These are phyloP conservation scores for Deroplatys truncata DNA, from an alignment of 2,888 invertebrate species.

Conservation along the genomic window DNA sequence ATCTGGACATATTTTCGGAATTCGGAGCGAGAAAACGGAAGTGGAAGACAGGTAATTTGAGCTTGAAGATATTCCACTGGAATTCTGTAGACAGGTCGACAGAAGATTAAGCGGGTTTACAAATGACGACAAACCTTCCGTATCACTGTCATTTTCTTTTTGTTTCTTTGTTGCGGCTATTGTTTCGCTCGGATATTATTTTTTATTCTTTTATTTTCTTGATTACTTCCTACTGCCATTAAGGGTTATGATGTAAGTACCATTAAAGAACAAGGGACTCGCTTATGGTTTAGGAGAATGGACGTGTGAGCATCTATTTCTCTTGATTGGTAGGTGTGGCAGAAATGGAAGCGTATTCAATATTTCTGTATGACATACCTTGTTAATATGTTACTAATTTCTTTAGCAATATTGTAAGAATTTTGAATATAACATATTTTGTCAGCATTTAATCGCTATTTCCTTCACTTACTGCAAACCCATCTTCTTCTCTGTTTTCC, in stretches of 20 bases:
- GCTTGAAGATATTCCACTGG: neutral
- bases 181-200: neutral
- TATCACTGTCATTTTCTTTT: neutral
- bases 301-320: no score
- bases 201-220: neutral
- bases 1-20: neutral
- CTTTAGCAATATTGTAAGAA: no score
- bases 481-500: no score
- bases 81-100: neutral
- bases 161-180: neutral
- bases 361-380: no score
- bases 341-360: no score
- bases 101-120: neutral
- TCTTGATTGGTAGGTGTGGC: no score
- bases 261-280: neutral
- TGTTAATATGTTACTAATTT: no score
- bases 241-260: neutral
- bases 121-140: neutral
- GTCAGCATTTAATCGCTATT: no score
- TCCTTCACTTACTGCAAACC: no score
- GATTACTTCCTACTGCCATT: neutral
- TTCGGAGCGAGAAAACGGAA: neutral
- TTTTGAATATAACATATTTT: no score
- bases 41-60: neutral
- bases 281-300: no score